Percentiles rank a stretch among this genome's conserved stretches.
phyloP scores from a whole-genome alignment of 2,797 vertebrate species.

The Cryptoblepharus egeriae region DNA sequence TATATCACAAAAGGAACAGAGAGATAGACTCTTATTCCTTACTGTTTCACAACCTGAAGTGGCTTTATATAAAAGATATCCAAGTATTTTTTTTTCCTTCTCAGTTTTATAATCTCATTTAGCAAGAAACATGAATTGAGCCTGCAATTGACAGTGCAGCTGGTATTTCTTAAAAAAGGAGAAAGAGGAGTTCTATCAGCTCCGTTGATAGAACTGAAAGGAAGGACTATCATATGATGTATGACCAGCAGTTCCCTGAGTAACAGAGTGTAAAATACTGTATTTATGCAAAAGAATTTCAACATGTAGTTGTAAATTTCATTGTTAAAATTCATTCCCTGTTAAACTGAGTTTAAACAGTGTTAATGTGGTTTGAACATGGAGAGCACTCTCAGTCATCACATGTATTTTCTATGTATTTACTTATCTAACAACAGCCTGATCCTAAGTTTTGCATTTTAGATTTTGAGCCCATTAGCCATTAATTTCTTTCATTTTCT shows the following conservation, averaged over 20 bases:
- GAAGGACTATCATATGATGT: not conserved
- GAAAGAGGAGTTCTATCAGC: not conserved
- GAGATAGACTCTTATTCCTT: not conserved
- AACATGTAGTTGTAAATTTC: not conserved
- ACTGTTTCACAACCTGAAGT: not conserved
- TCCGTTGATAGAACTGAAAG: not conserved
- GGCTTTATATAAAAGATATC: not conserved
- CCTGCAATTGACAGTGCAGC: not conserved
- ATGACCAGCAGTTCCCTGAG: not conserved
- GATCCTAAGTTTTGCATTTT: no score
- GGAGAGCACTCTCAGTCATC: not conserved
- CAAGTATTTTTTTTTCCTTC: not conserved
- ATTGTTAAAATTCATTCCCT: not conserved
- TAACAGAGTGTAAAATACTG: not conserved
- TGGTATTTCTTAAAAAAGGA: not conserved
- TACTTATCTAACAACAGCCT: no score
- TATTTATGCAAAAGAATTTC: not conserved
- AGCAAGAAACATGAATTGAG: not conserved
- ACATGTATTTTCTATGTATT: not conserved
- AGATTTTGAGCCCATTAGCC: no score
- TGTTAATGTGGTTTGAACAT: not conserved
- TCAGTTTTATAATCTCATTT: not conserved
- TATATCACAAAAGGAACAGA: not conserved
- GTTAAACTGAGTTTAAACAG: not conserved
- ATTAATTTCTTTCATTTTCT: no score